Percentiles rank a stretch among this genome's conserved stretches.
Evolutionary conservation across 2,113 vertebrate species (phyloP).

Genomic region (Actenoides hombroni): DNA sequence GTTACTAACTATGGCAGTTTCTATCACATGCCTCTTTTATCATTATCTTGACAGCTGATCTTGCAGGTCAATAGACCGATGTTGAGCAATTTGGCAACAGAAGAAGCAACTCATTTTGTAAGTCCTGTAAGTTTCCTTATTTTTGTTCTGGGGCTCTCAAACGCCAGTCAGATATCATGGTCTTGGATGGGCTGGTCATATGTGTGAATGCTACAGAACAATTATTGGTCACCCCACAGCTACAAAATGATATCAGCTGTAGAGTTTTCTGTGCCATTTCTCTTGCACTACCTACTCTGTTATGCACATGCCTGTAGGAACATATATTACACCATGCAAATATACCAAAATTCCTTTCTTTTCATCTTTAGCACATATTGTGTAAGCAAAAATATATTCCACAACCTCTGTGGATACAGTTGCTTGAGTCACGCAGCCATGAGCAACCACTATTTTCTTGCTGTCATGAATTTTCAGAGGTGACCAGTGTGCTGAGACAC

Average conservation of each 20-base stretch:
- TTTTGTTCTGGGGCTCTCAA: not conserved
- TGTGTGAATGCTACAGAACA: accelerated
- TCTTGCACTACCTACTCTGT: not conserved
- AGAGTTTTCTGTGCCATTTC: not conserved
- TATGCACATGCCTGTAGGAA: not conserved
- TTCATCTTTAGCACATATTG: not conserved
- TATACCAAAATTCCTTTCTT: not conserved
- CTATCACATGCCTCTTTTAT: not conserved
- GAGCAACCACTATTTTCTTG: not conserved
- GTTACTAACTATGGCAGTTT: not conserved
- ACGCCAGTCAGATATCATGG: not conserved
- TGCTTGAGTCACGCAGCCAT: not conserved
- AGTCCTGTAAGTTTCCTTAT: not conserved
- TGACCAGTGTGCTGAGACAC: not conserved
- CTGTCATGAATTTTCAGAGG: accelerated
- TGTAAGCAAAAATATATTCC: not conserved
- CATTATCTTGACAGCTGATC: not conserved
- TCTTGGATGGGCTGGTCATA: not conserved
- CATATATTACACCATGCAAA: not conserved
- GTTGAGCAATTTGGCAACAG: not conserved
- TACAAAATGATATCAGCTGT: not conserved
- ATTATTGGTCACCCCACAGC: not conserved
- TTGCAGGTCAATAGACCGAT: not conserved
- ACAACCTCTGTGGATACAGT: not conserved
- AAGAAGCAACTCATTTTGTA: not conserved